phyloP scores from a whole-genome alignment of 64 coral and sea anemone genomes.

The Porites lutea region DNA sequence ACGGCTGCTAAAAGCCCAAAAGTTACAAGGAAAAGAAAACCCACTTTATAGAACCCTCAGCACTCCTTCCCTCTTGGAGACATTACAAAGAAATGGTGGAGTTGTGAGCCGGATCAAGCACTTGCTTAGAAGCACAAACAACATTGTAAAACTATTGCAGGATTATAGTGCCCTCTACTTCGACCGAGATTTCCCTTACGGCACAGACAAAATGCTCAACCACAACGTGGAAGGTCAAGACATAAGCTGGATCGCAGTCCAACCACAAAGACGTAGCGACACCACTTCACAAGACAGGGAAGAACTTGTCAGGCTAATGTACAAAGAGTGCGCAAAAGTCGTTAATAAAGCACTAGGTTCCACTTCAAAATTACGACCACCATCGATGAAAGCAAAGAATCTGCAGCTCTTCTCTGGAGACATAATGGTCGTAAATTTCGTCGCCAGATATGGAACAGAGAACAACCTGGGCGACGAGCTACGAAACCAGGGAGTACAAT shows the following conservation, averaged over 20 bases:
- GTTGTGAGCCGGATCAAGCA: conserved; percentile 17
- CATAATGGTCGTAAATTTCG: conserved; percentile 52
- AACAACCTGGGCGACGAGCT: background rate
- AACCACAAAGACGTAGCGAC: background rate
- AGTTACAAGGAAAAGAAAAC: background rate
- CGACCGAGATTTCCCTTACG: conserved; percentile 57
- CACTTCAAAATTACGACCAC: conserved; percentile 13
- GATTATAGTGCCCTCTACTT: conserved; percentile 42
- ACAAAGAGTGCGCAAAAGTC: conserved; percentile 31
- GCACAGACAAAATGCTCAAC: conserved; percentile 44
- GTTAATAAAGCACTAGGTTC: conserved; percentile 9
- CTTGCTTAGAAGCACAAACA: conserved; percentile 39
- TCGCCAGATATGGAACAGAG: background rate
- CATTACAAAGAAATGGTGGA: conserved; percentile 9
- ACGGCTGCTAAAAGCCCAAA: background rate
- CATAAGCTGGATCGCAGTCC: conserved; percentile 53
- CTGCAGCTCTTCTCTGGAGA: conserved; percentile 34
- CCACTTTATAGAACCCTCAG: background rate
- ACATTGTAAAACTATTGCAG: conserved; percentile 49
- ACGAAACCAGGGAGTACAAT: background rate
- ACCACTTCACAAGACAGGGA: background rate
- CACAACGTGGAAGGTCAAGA: conserved; percentile 56
- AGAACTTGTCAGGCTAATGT: conserved; percentile 27
- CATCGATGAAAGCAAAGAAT: conserved; percentile 20
- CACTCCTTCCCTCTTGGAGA: background rate